phyloP scores from a whole-genome alignment of 2,797 vertebrate genomes.

The Cossypha niveicapilla region DNA sequence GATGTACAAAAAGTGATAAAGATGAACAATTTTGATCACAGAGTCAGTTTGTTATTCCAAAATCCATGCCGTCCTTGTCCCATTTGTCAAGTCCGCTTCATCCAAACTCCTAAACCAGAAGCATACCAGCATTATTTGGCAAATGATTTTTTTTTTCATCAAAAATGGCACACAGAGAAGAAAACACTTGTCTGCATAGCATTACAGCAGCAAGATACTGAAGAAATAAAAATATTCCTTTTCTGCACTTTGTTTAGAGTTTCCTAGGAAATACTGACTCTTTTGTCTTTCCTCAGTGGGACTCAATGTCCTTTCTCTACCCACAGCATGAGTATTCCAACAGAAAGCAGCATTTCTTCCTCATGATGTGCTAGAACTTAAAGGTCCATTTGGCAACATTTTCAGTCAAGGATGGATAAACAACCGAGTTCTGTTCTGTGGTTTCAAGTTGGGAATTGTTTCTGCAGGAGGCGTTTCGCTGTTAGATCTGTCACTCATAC shows the following conservation, averaged over 20 bases:
- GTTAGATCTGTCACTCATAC: conserved; percentile 59
- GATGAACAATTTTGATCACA: conserved; percentile 88
- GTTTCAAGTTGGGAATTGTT: conserved; percentile 63
- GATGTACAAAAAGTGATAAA: conserved; percentile 99
- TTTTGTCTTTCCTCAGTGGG: conserved; percentile 59
- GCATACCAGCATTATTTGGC: conserved; percentile 85
- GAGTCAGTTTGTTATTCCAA: conserved; percentile 81
- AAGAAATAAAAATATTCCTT: conserved; percentile 81
- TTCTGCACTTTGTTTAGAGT: conserved; percentile 74
- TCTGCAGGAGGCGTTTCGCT: conserved; percentile 48
- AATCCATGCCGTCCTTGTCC: conserved; percentile 78
- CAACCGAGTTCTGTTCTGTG: conserved; percentile 30
- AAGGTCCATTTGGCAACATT: conserved; percentile 75
- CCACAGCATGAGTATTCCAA: conserved; percentile 61
- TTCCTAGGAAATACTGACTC: conserved; percentile 71
- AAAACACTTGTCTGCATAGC: conserved; percentile 92
- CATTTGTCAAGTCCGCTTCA: conserved; percentile 70
- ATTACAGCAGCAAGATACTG: conserved; percentile 87
- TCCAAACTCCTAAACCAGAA: conserved; percentile 76
- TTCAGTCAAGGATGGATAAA: conserved; percentile 52
- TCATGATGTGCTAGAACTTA: conserved; percentile 53
- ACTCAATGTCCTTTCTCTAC: conserved; percentile 64
- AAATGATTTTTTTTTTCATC: conserved; percentile 79
- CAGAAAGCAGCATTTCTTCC: conserved; percentile 70
- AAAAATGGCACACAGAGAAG: conserved; percentile 82